phyloP scores from a whole-genome alignment of 1,140 invertebrate genomes.

The Zaprionus inermis region DNA sequence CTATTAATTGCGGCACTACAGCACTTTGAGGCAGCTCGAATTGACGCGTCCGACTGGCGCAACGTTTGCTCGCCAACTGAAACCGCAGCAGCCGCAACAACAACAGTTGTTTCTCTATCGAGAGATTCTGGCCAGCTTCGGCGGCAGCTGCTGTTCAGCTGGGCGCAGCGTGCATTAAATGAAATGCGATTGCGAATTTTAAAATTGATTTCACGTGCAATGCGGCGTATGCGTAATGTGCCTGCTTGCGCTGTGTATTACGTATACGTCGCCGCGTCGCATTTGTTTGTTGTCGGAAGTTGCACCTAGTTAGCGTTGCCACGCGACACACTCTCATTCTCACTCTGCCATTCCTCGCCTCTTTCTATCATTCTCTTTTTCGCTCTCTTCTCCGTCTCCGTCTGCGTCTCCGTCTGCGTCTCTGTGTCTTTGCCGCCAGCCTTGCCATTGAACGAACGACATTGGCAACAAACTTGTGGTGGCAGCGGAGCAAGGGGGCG shows the following conservation, averaged over 20 bases:
- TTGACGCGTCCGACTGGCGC: slow-evolving; percentile 57
- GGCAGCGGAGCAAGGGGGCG: not conserved
- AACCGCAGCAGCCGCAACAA: slow-evolving; percentile 20
- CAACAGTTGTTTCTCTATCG: too few species aligned
- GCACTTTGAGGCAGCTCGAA: not conserved
- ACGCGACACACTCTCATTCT: slow-evolving; percentile 19
- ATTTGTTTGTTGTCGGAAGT: slow-evolving; percentile 14
- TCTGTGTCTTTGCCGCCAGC: not conserved
- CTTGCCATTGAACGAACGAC: slow-evolving; percentile 59
- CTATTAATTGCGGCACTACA: slow-evolving; percentile 10
- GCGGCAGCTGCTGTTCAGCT: slow-evolving; percentile 3
- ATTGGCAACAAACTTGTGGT: slow-evolving; percentile 71
- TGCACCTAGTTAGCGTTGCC: slow-evolving; percentile 36
- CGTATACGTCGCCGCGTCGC: slow-evolving; percentile 25
- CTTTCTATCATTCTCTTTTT: too few species aligned
- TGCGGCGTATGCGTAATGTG: slow-evolving; percentile 15
- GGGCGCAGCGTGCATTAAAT: not conserved
- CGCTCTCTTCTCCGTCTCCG: not conserved
- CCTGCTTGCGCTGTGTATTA: slow-evolving; percentile 13
- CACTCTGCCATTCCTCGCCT: not conserved
- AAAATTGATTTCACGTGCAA: slow-evolving; percentile 30
- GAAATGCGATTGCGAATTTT: not conserved
- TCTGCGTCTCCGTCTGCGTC: not conserved
- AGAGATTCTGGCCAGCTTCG: not conserved
- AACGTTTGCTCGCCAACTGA: slow-evolving; percentile 63